Evolutionary conservation across 1,140 invertebrate genomes (phyloP), one percentile per base, ranked within the genome.

Genomic region (Drosophila littoralis): DNA sequence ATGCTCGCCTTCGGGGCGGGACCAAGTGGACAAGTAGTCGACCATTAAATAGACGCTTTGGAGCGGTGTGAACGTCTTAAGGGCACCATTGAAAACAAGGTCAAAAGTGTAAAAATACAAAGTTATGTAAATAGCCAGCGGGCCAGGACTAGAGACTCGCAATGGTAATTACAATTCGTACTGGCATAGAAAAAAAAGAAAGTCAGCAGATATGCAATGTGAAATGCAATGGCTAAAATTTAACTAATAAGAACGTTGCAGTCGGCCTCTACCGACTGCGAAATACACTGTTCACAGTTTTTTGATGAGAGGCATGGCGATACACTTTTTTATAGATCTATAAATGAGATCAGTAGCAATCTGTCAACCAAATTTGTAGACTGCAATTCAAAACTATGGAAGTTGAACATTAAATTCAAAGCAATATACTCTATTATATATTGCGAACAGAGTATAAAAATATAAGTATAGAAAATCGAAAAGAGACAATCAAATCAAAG

Each of bases 51-150:
- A 40, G 45, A 80, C 42, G 57, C 71, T 67, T 55, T 71, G 76
- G 66, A 51, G 80, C 72, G 33, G 51, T 9, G 54, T 55, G 42
- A n/a, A 12, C 13, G 46, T 36, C 42, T 81, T 48, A 52, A 61
- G 36, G 54, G 6, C n/a, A 15, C 43, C 35, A 63, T 48, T 57
- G 33, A 74, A 69, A 61, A 7, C 80, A 83, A 84, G 80, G 81
- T 77, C 67, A 71, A 28, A 54, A 50, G 42, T 75, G 69, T 54
- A 64, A 74, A 60, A 69, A 61, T 38, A 48, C 22, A 46, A 69
- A 70, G 40, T 9, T 58, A 76, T 79, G 71, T 71, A 79, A 82
- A 84, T 79, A 71, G 81, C 66, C 43, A 77, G 67, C 48, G 65
- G 43, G 45, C 59, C 58, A 69, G 55, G 12, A 43, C 46, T 10